These are phyloP conservation scores for Aleiodes leptofemur DNA, from an alignment of 2,888 invertebrate species.

Conservation along the genomic window DNA sequence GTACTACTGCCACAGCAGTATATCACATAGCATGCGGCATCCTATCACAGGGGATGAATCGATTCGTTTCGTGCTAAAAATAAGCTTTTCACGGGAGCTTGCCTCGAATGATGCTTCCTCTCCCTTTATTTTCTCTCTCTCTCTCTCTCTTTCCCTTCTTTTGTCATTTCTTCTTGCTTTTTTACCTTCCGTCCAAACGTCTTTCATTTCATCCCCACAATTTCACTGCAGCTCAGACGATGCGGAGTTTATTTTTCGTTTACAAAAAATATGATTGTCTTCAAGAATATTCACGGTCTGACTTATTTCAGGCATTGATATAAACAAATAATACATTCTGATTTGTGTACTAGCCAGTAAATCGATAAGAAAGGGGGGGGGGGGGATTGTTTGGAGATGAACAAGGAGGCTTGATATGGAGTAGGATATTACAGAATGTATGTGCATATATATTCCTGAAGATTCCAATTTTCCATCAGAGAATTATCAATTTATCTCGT, in stretches of 20 bases:
- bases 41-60: conserved; percentile 62
- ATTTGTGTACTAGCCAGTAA: no score
- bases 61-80: conserved; percentile 66
- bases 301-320: no score
- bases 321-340: no score
- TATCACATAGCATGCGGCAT: conserved; percentile 17
- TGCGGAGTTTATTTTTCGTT: conserved; percentile 46
- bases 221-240: conserved; percentile 38
- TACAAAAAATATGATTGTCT: no score
- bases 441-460: no score
- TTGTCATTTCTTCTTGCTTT: conserved; percentile 16
- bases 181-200: conserved; percentile 2
- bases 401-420: no score
- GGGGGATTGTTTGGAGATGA: no score
- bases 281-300: no score
- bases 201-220: conserved; percentile 12
- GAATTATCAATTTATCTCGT: no score
- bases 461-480: no score
- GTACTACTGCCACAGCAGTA: conserved; percentile 1
- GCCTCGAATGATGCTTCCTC: conserved; percentile 38
- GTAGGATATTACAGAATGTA: no score
- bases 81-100: conserved; percentile 55
- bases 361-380: no score
- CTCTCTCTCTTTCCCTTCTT: conserved; percentile 17
- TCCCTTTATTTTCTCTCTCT: neutral